Conservation (phyloP, 2,888 invertebrate species). For the Drosophila pseudotalamancana region DNA sequence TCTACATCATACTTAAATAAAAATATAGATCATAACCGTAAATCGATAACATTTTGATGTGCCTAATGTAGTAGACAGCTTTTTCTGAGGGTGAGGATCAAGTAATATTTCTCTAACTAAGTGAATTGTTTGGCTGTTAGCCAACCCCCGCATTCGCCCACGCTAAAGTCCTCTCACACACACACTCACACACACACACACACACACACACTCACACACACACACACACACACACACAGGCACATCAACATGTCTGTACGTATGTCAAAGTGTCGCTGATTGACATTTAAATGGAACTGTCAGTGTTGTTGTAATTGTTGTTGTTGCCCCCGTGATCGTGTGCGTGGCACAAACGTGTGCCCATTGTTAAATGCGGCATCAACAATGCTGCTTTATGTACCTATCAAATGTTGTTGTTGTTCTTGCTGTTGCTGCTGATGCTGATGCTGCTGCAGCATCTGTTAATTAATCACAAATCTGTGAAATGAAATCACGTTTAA, state of each 20-base stretch:
- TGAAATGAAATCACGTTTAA: slow-evolving; percentile 11
- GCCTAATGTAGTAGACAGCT: neutral
- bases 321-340: slow-evolving; percentile 35
- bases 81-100: neutral
- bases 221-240: slow-evolving; percentile 2
- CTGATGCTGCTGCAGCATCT: slow-evolving; percentile 29
- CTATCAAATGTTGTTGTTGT: slow-evolving; percentile 36
- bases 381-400: slow-evolving; percentile 39
- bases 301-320: slow-evolving; percentile 45
- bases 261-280: slow-evolving; percentile 65
- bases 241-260: slow-evolving; percentile 33
- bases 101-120: neutral
- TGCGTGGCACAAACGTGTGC: slow-evolving; percentile 49
- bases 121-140: slow-evolving; percentile 10
- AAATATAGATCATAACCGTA: neutral
- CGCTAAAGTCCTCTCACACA: slow-evolving; percentile 2
- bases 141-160: neutral
- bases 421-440: slow-evolving; percentile 22
- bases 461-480: slow-evolving; percentile 61
- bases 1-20: too few species aligned
- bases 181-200: slow-evolving; percentile 15
- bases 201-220: slow-evolving; percentile 10
- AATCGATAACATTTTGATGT: neutral
- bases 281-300: slow-evolving; percentile 75
- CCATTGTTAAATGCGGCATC: slow-evolving; percentile 41